Base-by-base conservation (phyloP, 2,888 invertebrate genomes). In the Pollenia amentaria region DNA sequence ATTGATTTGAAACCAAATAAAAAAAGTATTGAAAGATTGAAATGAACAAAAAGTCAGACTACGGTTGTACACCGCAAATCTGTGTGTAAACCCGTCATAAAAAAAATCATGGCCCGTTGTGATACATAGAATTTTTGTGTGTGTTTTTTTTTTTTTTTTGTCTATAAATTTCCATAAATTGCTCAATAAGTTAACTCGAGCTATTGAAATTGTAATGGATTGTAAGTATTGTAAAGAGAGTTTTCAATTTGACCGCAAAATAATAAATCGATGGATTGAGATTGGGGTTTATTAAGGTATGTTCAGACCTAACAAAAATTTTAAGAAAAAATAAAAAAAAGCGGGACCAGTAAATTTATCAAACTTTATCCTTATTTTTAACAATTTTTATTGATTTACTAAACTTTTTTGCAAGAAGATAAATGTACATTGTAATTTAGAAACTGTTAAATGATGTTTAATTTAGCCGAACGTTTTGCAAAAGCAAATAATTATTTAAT, bases 141-240 rank as follows among this genome's bases (percentile, higher is more conserved):
- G n/a, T n/a, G n/a, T 53, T 53, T 42, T 75, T 65, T 81, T n/a
- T 40, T 53, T 48, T 48, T 72, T 55, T 67, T 14, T 65, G 67
- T 57, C 18, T 65, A 79, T 53, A 79, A 70, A 79, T 79, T 82
- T 84, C 60, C 87, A 84, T 87, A 84, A 84, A 87, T 70, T 84
- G 77, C 62, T 70, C 79, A 82, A 87, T 69, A 69, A 75, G 69
- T 80, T 46, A 42, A 48, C 3, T 1, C 42, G 2, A 2, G 29
- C 21, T 11, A 42, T 57, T 48, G 1, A 12, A 62, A 14, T 38
- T 57, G 18, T 40, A 42, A 38, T 44, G 14, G 38, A 12, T 38
- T 62, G 16, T 8, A 38, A 38, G 60, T 29, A 53, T 42, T 55
- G 10, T 1, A 18, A n/a, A 48, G 46, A 11, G 42, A 51, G 29